phyloP scores from a whole-genome alignment of 2,888 invertebrate genomes.

The Drosophila quasianomalipes region DNA sequence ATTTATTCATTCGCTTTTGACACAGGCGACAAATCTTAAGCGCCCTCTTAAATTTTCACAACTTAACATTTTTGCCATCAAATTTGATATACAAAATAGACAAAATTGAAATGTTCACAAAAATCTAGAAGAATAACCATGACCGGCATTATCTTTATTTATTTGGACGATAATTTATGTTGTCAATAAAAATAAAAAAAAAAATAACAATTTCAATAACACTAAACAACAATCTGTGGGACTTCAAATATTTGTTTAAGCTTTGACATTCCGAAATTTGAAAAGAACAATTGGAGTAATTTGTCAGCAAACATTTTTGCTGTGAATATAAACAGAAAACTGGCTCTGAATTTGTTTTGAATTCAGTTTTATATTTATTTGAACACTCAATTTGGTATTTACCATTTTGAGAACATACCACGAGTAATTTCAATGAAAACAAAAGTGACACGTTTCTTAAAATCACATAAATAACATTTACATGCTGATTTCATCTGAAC shows the following conservation, averaged over 20 bases:
- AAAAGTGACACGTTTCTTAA: background rate
- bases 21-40: background rate
- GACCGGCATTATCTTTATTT: too few relatives aligned
- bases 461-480: background rate
- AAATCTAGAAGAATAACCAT: background rate
- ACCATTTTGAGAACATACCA: background rate
- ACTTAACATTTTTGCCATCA: background rate
- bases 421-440: background rate
- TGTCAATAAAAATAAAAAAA: background rate
- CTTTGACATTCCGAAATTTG: background rate
- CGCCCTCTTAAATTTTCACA: background rate
- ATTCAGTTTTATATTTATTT: background rate
- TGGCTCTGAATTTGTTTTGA: background rate
- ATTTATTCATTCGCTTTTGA: background rate
- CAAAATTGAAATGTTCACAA: background rate
- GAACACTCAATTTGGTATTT: background rate
- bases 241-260: background rate
- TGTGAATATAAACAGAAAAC: background rate
- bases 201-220: background rate
- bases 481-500: background rate
- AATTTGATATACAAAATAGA: background rate
- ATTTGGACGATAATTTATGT: background rate
- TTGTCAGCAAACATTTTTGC: background rate
- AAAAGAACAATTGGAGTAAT: background rate
- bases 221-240: background rate